These are phyloP conservation scores for Pandemis cinnamomeana DNA, from an alignment of 2,888 invertebrate genomes.

Conservation along the genomic window DNA sequence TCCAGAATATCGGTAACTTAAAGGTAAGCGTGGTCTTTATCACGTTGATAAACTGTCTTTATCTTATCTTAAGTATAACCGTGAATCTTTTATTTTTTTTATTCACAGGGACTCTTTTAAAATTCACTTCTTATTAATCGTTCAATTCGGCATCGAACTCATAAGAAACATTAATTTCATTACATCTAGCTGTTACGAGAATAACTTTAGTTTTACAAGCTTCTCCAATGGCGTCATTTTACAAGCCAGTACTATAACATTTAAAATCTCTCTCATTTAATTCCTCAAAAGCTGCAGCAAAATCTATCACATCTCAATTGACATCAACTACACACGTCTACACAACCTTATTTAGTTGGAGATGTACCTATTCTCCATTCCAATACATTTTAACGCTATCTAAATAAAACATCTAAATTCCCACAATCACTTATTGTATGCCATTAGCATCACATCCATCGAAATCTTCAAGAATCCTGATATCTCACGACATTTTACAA, in stretches of 20 bases:
- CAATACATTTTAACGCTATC: too few relatives aligned
- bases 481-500: too few relatives aligned
- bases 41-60: too few relatives aligned
- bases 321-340: constrained; percentile 52
- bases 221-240: background rate
- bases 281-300: constrained; percentile 21
- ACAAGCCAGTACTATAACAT: constrained; percentile 7
- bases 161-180: background rate
- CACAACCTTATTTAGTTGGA: constrained; percentile 48
- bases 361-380: background rate
- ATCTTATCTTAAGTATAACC: too few relatives aligned
- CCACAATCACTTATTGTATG: too few relatives aligned
- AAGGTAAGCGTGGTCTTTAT: too few relatives aligned
- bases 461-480: too few relatives aligned
- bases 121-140: background rate
- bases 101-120: background rate
- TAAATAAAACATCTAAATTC: too few relatives aligned
- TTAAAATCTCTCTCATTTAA: constrained; percentile 28
- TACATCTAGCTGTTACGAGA: background rate
- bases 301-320: constrained; percentile 55
- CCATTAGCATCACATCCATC: too few relatives aligned
- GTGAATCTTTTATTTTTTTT: too few relatives aligned
- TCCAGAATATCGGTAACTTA: too few relatives aligned
- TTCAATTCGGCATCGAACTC: background rate
- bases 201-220: background rate